Conservation (phyloP, 2,888 invertebrate genomes). For the Dynastes grantii region DNA sequence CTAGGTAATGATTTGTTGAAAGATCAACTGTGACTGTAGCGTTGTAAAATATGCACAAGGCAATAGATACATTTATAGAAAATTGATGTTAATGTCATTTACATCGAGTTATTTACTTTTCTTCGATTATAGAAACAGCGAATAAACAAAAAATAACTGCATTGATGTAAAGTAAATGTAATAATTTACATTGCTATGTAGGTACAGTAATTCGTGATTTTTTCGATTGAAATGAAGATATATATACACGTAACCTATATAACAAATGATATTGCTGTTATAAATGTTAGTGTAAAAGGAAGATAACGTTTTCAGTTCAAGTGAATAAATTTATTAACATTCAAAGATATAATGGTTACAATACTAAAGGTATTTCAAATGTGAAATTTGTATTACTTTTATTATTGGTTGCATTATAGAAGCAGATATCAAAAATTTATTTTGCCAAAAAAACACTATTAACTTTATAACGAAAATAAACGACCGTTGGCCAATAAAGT, state of each 20-base stretch:
- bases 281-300: not conserved
- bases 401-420: not conserved
- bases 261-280: not conserved
- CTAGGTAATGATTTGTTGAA: conserved; percentile 28
- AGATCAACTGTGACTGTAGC: conserved; percentile 6
- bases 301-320: not conserved
- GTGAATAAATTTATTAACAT: not conserved
- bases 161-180: conserved; percentile 4
- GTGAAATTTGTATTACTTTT: not conserved
- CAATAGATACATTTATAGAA: not conserved
- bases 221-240: not conserved
- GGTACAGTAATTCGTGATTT: not conserved
- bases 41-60: conserved; percentile 14
- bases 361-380: not conserved
- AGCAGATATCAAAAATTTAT: no score
- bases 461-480: no score
- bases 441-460: no score
- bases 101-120: conserved; percentile 6
- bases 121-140: not conserved
- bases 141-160: not conserved
- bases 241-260: not conserved
- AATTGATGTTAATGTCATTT: conserved; percentile 35
- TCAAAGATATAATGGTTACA: not conserved
- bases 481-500: no score
- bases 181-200: conserved; percentile 13